Evolutionary conservation across 2,113 vertebrate genomes (phyloP), one percentile per base, ranked within the genome.

Genomic region (Poeciliopsis occidentalis): DNA sequence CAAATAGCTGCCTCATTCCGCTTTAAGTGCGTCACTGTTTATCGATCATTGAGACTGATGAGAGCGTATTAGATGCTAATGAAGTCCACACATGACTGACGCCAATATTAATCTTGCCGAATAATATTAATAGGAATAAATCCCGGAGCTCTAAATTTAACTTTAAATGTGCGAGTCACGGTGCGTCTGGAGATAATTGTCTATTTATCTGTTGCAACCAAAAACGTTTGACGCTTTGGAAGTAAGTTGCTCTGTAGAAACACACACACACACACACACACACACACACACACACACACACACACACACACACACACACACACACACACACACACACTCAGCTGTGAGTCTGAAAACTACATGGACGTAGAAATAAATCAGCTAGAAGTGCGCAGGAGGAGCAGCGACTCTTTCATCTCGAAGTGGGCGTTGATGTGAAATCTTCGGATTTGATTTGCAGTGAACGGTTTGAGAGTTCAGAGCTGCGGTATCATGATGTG

Each of bases 11-110:
- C 77, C 86, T 85, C 61, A 70, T 86, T 87, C 79, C 80, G 83
- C 81, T 73, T 81, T 82, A 84, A 86, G 89, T 77, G 44, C 87
- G 82, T 86, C 66, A 63, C 67, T 88, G 91, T 91, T 88, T 89
- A 90, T 90, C 63, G 78, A 87, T 85, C 88, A 91, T 88, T 90
- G 85, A 91, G 91, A 92, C 83, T 79, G 90, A 93, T 91, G 87
- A 88, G 79, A 80, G 57, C 22, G 47, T 80, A 91, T 90, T 89
- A 88, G 82, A 87, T 86, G 87, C 86, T 87, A 89, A 92, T 88
- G 88, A 88, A 90, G 87, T 89, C 79, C 86, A 91, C 87, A 86
- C 85, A 89, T 89, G 91, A 91, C 84, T 87, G 90, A 80, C 74
- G 81, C 79, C 71, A 82, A 86, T 90, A 91, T 90, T 89, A 89